Conservation (phyloP, 1,140 invertebrate species). For the Euura saliciscinereae region DNA sequence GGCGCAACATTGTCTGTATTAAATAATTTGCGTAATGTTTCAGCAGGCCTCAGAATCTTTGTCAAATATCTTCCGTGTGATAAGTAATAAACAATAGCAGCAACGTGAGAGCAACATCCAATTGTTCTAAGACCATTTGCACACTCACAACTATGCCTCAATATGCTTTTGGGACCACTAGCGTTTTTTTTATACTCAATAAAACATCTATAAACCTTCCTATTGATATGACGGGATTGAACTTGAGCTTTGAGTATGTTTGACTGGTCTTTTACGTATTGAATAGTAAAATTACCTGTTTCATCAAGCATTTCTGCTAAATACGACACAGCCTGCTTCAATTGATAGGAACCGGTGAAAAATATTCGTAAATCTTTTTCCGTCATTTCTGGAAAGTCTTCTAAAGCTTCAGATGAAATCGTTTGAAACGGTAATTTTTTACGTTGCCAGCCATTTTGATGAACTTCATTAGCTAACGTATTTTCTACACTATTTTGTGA, state of each 20-base stretch:
- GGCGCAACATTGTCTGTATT: conserved; percentile 17
- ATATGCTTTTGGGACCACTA: conserved; percentile 22
- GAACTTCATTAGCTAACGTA: conserved; percentile 11
- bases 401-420: conserved; percentile 20
- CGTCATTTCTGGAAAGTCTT: conserved; percentile 30
- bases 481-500: background rate
- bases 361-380: conserved; percentile 28
- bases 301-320: conserved; percentile 28
- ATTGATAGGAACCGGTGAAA: conserved; percentile 30
- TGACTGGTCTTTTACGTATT: conserved; percentile 17
- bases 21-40: conserved; percentile 24
- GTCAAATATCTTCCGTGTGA: conserved; percentile 26
- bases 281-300: conserved; percentile 16
- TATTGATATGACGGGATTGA: conserved; percentile 26
- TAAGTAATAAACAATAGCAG: conserved; percentile 31
- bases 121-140: no score
- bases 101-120: conserved; percentile 27
- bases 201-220: conserved; percentile 29
- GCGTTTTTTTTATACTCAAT: conserved; percentile 30
- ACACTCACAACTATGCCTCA: conserved; percentile 26
- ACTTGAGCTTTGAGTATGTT: conserved; percentile 27
- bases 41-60: conserved; percentile 25
- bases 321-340: conserved; percentile 28
- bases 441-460: conserved; percentile 25
- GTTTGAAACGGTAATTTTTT: conserved; percentile 21